These are phyloP conservation scores for Drosophila incognita DNA, from an alignment of 2,888 invertebrate species.

Conservation along the genomic window DNA sequence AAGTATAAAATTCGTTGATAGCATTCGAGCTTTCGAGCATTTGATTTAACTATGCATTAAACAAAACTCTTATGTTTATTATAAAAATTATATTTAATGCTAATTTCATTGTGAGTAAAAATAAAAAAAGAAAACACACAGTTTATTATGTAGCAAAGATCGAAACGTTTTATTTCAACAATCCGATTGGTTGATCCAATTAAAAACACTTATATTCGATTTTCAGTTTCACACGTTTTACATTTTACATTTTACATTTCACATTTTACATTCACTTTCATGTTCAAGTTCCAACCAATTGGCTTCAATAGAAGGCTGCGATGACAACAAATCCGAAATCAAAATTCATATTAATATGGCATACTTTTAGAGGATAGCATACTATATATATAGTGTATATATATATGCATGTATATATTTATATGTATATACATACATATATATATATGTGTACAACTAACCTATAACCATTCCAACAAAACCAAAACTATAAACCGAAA, in stretches of 20 bases:
- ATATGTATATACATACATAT: constrained; percentile 30
- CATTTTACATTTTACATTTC: constrained; percentile 1
- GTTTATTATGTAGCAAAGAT: constrained; percentile 79
- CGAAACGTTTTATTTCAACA: constrained; percentile 57
- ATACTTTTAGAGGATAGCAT: constrained; percentile 57
- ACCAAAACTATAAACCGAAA: constrained; percentile 39
- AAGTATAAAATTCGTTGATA: constrained; percentile 51
- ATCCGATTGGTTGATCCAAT: constrained; percentile 36
- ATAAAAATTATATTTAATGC: constrained; percentile 72
- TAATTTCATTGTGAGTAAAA: constrained; percentile 76
- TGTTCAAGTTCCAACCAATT: constrained; percentile 66
- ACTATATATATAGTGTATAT: constrained; percentile 13
- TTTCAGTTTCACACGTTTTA: constrained; percentile 1
- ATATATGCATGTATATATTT: not conserved
- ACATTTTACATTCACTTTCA: constrained; percentile 12
- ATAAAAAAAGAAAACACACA: constrained; percentile 52
- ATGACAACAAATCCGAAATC: constrained; percentile 75
- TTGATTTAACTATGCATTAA: constrained; percentile 67
- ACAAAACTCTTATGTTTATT: constrained; percentile 76
- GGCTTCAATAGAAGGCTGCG: constrained; percentile 80
- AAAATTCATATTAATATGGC: constrained; percentile 76
- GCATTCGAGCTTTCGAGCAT: constrained; percentile 79
- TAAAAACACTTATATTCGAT: not conserved
- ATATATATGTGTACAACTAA: constrained; percentile 39
- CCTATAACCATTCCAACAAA: constrained; percentile 61